Evolutionary conservation across 2,113 vertebrate genomes (phyloP).

Genomic region (Plestiodon gilberti): DNA sequence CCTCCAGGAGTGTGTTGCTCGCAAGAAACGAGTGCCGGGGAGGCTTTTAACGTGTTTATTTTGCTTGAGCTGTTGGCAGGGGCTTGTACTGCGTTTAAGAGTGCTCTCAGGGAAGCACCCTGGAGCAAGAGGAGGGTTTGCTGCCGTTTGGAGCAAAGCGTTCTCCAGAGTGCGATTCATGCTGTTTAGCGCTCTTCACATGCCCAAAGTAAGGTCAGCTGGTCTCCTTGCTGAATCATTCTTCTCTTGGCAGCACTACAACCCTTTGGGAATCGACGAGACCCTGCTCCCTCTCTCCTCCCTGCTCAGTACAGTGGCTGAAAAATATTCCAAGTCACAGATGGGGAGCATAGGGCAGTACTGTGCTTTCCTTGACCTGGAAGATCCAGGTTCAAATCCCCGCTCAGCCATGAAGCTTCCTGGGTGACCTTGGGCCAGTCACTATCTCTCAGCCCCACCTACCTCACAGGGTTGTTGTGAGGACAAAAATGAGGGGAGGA

Average conservation of each 20-base stretch:
- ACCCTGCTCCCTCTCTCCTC: neutral
- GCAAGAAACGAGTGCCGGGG: constrained; percentile 55
- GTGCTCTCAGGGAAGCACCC: constrained; percentile 46
- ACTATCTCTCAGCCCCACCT: too few relatives aligned
- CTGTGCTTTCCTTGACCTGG: constrained; percentile 14
- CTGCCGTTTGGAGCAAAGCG: constrained; percentile 37
- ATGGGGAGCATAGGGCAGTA: constrained; percentile 10
- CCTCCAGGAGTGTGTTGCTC: constrained; percentile 36
- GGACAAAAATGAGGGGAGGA: too few relatives aligned
- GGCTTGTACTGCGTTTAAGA: constrained; percentile 47
- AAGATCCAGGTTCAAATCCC: too few relatives aligned
- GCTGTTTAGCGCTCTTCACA: neutral
- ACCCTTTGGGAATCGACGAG: neutral
- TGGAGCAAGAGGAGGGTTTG: constrained; percentile 51
- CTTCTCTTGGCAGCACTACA: neutral
- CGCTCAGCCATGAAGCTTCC: too few relatives aligned
- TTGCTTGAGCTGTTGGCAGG: constrained; percentile 51
- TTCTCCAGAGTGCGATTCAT: neutral
- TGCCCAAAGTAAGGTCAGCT: neutral
- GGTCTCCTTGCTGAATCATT: neutral
- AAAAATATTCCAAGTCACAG: neutral
- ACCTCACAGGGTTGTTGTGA: too few relatives aligned
- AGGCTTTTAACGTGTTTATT: constrained; percentile 59
- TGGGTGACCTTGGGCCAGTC: too few relatives aligned
- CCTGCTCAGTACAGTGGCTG: neutral